Evolutionary conservation across 2,113 vertebrate species (phyloP).

Genomic region (Rhabdornis inornatus): DNA sequence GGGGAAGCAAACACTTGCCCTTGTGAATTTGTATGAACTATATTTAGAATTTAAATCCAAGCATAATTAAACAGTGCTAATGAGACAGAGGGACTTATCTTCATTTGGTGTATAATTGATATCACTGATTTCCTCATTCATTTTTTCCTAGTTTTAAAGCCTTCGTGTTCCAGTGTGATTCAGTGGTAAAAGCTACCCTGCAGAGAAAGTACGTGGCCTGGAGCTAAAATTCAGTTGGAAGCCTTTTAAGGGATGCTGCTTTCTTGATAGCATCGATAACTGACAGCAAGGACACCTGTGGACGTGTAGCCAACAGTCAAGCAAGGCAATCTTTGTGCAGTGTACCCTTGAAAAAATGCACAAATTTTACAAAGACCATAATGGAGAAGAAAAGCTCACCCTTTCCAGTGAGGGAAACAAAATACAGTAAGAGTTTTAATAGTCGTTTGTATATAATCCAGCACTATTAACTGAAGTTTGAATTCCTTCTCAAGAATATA

Average conservation of each 20-base stretch:
- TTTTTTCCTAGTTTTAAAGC: conserved; percentile 44
- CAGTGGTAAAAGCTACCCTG: conserved; percentile 18
- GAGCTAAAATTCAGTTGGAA: conserved; percentile 30
- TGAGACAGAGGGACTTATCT: conserved; percentile 47
- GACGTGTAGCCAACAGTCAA: neutral
- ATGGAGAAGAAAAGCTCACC: neutral
- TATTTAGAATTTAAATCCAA: conserved; percentile 52
- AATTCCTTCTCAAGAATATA: neutral
- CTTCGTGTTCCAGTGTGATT: neutral
- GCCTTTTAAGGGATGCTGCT: neutral
- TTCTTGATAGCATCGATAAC: neutral
- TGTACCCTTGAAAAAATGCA: neutral
- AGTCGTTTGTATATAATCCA: neutral
- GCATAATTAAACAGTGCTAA: conserved; percentile 52
- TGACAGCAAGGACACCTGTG: conserved; percentile 1
- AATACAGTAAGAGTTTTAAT: neutral
- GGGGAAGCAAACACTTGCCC: conserved; percentile 40
- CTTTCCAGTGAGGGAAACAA: neutral
- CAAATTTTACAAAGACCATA: neutral
- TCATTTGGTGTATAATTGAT: conserved; percentile 31
- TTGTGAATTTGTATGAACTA: conserved; percentile 44
- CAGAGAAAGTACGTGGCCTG: conserved; percentile 15
- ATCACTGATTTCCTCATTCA: conserved; percentile 45
- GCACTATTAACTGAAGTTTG: neutral
- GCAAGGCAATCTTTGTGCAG: neutral